phyloP scores from a whole-genome alignment of 2,888 invertebrate genomes.

The Agrotis puta region DNA sequence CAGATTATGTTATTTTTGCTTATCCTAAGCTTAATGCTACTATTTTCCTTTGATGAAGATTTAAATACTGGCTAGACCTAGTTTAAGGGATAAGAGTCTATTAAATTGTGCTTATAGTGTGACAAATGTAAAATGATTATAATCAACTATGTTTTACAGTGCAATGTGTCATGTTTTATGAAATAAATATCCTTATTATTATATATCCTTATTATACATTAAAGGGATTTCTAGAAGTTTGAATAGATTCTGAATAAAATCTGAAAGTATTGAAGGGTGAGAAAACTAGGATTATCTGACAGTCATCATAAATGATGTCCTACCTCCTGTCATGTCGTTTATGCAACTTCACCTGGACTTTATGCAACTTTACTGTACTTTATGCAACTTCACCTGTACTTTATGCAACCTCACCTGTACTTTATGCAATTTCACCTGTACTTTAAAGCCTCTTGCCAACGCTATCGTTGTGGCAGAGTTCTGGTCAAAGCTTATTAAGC shows the following conservation, averaged over 20 bases:
- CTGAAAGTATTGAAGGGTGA: background rate
- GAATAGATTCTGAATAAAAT: background rate
- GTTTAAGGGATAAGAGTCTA: no score
- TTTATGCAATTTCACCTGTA: background rate
- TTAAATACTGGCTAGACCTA: no score
- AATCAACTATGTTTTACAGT: no score
- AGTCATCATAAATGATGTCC: background rate
- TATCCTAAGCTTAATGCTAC: background rate
- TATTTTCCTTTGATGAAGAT: constrained; percentile 29
- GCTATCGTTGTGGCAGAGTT: background rate
- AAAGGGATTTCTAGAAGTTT: background rate
- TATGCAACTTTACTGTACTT: background rate
- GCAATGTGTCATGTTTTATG: no score
- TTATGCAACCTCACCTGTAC: background rate
- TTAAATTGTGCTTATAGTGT: no score
- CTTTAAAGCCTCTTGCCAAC: background rate
- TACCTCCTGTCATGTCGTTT: background rate
- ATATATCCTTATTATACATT: no score
- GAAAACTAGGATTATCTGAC: background rate
- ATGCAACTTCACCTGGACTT: background rate
- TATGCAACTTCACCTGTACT: background rate
- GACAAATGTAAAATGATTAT: no score
- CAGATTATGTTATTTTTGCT: constrained; percentile 23
- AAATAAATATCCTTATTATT: no score
- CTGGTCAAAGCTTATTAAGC: background rate